A percentile compares a stretch with the other conserved stretches of the same genome.
Evolutionary conservation across 2,113 vertebrate genomes (phyloP).

Genomic region (Sylvicapra grimmia): DNA sequence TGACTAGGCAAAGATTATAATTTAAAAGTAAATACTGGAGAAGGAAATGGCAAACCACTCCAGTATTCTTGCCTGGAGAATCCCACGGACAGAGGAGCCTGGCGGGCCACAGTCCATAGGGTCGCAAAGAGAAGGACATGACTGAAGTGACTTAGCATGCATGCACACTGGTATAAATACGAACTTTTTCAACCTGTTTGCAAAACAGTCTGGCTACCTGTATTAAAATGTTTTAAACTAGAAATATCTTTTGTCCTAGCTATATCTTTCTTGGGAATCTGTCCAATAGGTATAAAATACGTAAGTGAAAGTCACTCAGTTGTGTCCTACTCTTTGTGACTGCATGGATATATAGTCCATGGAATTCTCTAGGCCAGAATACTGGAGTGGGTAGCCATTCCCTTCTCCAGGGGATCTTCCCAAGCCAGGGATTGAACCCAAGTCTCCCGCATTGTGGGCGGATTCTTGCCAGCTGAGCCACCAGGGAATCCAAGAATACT

Average conservation of each 20-base stretch:
- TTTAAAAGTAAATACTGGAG: background rate
- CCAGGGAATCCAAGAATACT: background rate
- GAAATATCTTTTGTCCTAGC: background rate
- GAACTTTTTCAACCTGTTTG: background rate
- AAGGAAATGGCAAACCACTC: background rate
- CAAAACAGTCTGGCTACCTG: background rate
- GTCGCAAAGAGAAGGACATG: background rate
- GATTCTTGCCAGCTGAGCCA: background rate
- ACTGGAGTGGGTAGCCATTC: background rate
- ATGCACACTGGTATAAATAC: background rate
- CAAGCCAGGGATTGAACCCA: background rate
- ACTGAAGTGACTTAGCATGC: background rate
- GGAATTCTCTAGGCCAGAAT: background rate
- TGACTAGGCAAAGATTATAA: background rate
- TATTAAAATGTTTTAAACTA: background rate
- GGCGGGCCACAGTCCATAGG: background rate
- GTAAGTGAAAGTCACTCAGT: background rate
- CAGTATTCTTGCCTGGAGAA: background rate
- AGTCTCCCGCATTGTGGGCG: background rate
- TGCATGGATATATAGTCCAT: background rate
- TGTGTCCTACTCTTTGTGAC: background rate
- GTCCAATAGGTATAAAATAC: background rate
- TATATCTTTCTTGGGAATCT: background rate
- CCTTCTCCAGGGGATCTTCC: background rate
- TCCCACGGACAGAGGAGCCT: background rate